phyloP scores from a whole-genome alignment of 1,140 invertebrate species.

The Drosophila ficusphila region DNA sequence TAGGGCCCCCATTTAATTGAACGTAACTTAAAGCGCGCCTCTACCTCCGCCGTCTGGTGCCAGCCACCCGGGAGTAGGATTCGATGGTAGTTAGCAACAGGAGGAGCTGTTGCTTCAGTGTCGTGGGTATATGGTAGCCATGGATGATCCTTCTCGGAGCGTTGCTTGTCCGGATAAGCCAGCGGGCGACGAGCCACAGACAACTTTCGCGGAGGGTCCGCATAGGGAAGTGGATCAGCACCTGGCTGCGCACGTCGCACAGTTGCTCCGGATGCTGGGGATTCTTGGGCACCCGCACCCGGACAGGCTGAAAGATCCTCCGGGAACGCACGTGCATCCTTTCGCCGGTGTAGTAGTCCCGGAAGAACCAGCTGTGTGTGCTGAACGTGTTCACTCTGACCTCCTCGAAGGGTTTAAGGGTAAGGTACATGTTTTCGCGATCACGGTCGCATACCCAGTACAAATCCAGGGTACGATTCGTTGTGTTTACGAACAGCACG shows the following conservation, averaged over 20 bases:
- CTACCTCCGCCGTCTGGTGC: constrained; percentile 23
- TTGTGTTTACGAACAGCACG: constrained; percentile 89
- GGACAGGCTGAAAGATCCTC: constrained; percentile 74
- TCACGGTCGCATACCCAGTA: constrained; percentile 91
- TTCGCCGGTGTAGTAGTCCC: constrained; percentile 87
- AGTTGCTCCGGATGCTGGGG: constrained; percentile 53
- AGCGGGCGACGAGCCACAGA: constrained; percentile 58
- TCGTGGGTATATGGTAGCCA: constrained; percentile 51
- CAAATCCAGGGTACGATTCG: constrained; percentile 87
- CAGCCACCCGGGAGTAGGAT: constrained; percentile 44
- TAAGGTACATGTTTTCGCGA: constrained; percentile 85
- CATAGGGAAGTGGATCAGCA: constrained; percentile 74
- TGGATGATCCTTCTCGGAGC: constrained; percentile 38
- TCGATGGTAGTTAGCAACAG: constrained; percentile 48
- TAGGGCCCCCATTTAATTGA: constrained; percentile 9
- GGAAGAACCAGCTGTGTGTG: constrained; percentile 90
- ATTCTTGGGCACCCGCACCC: constrained; percentile 58
- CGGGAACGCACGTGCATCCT: constrained; percentile 83
- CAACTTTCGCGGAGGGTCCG: constrained; percentile 61
- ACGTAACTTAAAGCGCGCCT: background rate
- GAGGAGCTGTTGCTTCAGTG: constrained; percentile 65
- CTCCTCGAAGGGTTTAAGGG: constrained; percentile 84
- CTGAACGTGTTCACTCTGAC: constrained; percentile 89
- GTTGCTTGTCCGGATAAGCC: constrained; percentile 44
- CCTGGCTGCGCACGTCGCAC: constrained; percentile 59